These are phyloP conservation scores for Ia io DNA, from an alignment of 2,113 vertebrate species.

Conservation along the genomic window DNA sequence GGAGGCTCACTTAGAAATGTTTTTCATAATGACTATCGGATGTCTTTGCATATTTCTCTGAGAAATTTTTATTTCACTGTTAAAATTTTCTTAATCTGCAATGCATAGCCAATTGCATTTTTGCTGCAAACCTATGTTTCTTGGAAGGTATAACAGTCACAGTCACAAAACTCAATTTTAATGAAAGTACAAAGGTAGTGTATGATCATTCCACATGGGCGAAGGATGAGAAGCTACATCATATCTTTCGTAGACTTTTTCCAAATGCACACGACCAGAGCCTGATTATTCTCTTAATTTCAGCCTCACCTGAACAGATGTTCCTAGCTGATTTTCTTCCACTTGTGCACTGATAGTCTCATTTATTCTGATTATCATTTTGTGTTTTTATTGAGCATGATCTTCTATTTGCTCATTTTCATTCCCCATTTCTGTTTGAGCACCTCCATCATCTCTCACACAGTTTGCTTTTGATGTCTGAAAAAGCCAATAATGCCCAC, in stretches of 20 bases:
- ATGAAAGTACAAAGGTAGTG: constrained; percentile 46
- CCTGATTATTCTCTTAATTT: constrained; percentile 66
- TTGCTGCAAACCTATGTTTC: constrained; percentile 36
- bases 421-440: constrained; percentile 67
- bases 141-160: neutral
- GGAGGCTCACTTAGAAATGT: neutral
- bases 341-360: constrained; percentile 70
- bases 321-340: constrained; percentile 66
- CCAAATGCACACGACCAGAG: constrained; percentile 70
- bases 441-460: constrained; percentile 76
- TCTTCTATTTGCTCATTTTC: constrained; percentile 73
- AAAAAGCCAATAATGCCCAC: constrained; percentile 76
- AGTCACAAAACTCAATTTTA: constrained; percentile 45
- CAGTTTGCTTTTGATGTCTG: constrained; percentile 72
- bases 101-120: neutral
- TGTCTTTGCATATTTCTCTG: constrained; percentile 40
- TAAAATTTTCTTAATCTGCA: constrained; percentile 49
- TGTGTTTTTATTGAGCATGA: constrained; percentile 76
- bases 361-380: constrained; percentile 80
- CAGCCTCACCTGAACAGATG: constrained; percentile 78
- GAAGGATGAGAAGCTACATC: constrained; percentile 53
- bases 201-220: constrained; percentile 36
- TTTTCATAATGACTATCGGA: neutral
- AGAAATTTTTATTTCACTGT: constrained; percentile 42
- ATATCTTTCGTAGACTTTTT: constrained; percentile 60